phyloP scores from a whole-genome alignment of 2,888 invertebrate genomes.

The Plebejus argus region DNA sequence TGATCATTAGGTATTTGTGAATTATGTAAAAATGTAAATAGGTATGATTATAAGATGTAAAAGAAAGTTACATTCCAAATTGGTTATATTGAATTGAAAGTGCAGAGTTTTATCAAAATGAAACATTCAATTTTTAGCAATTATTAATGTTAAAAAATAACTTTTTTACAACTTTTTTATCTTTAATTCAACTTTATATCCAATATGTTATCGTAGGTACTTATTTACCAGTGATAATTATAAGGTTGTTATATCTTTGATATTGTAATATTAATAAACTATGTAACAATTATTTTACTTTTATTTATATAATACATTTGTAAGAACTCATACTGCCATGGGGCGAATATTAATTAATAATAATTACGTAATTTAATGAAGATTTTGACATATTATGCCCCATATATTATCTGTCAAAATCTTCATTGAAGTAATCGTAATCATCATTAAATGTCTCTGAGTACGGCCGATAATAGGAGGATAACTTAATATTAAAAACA shows the following conservation, averaged over 20 bases:
- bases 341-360: too few relatives aligned
- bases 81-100: background rate
- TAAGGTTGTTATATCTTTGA: background rate
- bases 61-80: background rate
- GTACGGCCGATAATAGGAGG: too few relatives aligned
- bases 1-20: background rate
- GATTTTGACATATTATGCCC: too few relatives aligned
- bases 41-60: background rate
- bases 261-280: constrained; percentile 23
- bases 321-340: too few relatives aligned
- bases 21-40: constrained; percentile 4
- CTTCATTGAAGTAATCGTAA: too few relatives aligned
- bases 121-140: background rate
- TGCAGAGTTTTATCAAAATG: background rate
- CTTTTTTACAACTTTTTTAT: background rate
- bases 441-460: too few relatives aligned
- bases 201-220: constrained; percentile 10
- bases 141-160: background rate
- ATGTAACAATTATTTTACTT: background rate
- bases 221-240: constrained; percentile 20
- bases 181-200: background rate
- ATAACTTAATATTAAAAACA: too few relatives aligned
- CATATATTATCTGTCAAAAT: too few relatives aligned
- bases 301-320: background rate
- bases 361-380: too few relatives aligned